phyloP scores from a whole-genome alignment of 2,888 invertebrate species.

The Cephus pygmeus region DNA sequence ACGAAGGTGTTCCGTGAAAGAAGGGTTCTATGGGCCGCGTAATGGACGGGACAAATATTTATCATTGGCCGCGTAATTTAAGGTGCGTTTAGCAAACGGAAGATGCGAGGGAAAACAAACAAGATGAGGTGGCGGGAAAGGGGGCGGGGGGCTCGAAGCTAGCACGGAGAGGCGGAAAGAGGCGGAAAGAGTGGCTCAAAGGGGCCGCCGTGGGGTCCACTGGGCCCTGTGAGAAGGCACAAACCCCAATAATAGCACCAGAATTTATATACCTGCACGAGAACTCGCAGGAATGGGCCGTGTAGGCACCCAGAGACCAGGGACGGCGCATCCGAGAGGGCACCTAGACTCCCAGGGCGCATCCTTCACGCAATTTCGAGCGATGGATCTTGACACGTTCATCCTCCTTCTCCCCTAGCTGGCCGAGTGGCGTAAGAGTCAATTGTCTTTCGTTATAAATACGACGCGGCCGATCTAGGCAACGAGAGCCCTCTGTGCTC shows the following conservation, averaged over 20 bases:
- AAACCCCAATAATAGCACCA: conserved; percentile 65
- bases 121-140: conserved; percentile 41
- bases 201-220: conserved; percentile 52
- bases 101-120: conserved; percentile 62
- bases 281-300: conserved; percentile 55
- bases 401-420: no score
- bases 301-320: conserved; percentile 7
- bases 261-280: conserved; percentile 65
- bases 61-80: conserved; percentile 63
- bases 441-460: no score
- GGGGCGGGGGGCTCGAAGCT: conserved; percentile 29
- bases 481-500: no score
- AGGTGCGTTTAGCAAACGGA: conserved; percentile 63
- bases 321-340: conserved; percentile 4
- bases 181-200: conserved; percentile 53
- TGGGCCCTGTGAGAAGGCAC: conserved; percentile 58
- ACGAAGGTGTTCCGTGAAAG: conserved; percentile 8
- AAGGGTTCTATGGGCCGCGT: conserved; percentile 35
- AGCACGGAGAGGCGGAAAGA: conserved; percentile 34
- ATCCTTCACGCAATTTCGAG: no score
- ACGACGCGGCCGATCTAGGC: no score
- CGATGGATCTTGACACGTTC: no score
- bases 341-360: no score
- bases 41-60: conserved; percentile 63
- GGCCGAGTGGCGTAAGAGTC: no score